Base-by-base conservation (phyloP, 2,888 invertebrate genomes). In the Rhagonycha lutea region DNA sequence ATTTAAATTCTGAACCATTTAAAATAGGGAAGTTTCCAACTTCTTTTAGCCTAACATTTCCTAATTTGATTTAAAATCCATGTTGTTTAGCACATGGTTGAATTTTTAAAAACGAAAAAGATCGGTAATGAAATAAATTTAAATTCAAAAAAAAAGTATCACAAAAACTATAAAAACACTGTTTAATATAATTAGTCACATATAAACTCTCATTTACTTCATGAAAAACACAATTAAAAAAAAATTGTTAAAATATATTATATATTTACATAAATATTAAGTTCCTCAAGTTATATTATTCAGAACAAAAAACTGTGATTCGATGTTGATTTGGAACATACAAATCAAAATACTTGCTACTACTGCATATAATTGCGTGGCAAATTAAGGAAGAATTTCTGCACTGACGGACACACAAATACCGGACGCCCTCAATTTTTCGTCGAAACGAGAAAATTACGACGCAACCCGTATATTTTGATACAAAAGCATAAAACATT, bases 401-500 rank as follows among this genome's bases (percentile, higher is more conserved):
- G 63, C 63, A 65, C 63, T 65, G 63, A 65, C 63, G 63, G 63
- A 65, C 26, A 65, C 62, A 18, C 11, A 65, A 65, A 65, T 18
- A 65, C n/a, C 24, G 23, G 23, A 47, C n/a, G 47, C n/a, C n/a
- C n/a, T 47, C n/a, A n/a, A 47, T n/a, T 47, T 47, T 47, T 47
- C 47, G 47, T n/a, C 47, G 7, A n/a, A 47, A 47, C 47, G 47
- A 47, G 7, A 47, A 47, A 47, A 65, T 65, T 26, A 65, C 12
- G 23, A 26, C 12, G 24, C 63, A 65, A n/a, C 63, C 63, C 24
- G 63, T 65, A 65, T 26, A 26, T 24, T 47, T 47, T 12, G 24
- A 61, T 70, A 71, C 71, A 68, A 60, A 75, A 68, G 72, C 63
- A 68, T 72, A 72, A 76, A 60, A 67, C 62, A 68, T 65, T 65